Conservation (phyloP, 2,797 vertebrate species). For the Poecilia gillii region DNA sequence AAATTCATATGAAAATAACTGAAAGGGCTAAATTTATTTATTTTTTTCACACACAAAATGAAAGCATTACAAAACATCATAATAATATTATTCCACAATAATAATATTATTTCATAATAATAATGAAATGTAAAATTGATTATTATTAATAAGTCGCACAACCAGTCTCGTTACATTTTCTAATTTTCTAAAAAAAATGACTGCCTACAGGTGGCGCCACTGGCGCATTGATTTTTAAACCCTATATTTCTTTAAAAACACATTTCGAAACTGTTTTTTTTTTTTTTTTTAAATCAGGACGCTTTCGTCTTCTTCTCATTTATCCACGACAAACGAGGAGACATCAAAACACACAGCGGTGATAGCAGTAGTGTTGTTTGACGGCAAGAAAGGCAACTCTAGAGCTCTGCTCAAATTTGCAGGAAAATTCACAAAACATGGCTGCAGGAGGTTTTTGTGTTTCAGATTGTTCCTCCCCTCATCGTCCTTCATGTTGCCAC, state of each 20-base stretch:
- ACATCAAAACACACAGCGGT: not conserved
- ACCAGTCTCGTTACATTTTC: slow-evolving; percentile 63
- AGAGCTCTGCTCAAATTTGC: slow-evolving; percentile 73
- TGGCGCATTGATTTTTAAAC: slow-evolving; percentile 61
- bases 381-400: slow-evolving; percentile 53
- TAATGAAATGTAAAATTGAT: slow-evolving; percentile 7
- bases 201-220: slow-evolving; percentile 83
- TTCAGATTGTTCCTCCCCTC: slow-evolving; percentile 82
- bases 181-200: slow-evolving; percentile 73
- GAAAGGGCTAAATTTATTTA: not conserved
- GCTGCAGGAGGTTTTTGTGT: slow-evolving; percentile 86
- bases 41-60: not conserved
- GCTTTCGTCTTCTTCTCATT: slow-evolving; percentile 5
- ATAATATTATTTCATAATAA: not conserved
- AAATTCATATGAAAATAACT: not conserved
- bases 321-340: not conserved
- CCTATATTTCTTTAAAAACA: slow-evolving; percentile 57
- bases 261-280: slow-evolving; percentile 42
- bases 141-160: slow-evolving; percentile 27
- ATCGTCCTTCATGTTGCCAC: slow-evolving; percentile 78
- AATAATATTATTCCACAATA: not conserved
- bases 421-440: slow-evolving; percentile 84
- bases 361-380: not conserved
- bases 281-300: slow-evolving; percentile 22
- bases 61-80: not conserved